phyloP scores from a whole-genome alignment of 1,140 invertebrate genomes.

The Doryteuthis pealeii region DNA sequence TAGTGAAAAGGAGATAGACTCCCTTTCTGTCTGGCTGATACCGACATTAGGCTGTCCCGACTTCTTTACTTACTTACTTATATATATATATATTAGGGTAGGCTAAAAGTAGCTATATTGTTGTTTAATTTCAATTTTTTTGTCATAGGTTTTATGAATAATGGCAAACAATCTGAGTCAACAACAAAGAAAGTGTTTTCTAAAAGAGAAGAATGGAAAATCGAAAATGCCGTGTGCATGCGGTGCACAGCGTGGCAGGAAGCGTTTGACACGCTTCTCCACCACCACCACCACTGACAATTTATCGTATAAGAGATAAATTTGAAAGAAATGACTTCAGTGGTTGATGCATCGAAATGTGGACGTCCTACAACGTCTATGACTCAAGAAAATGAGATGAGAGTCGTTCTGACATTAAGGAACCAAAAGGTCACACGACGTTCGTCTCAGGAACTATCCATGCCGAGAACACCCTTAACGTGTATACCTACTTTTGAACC shows the following conservation, averaged over 20 bases:
- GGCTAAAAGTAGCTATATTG: not conserved
- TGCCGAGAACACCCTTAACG: no score
- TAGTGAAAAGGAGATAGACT: no score
- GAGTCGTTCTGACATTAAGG: not conserved
- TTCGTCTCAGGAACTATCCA: not conserved
- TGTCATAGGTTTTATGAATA: no score
- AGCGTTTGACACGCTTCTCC: not conserved
- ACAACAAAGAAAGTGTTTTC: not conserved
- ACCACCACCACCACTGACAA: not conserved
- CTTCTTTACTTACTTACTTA: no score
- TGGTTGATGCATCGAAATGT: not conserved
- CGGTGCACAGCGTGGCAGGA: not conserved
- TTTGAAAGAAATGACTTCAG: not conserved
- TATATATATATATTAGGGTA: no score
- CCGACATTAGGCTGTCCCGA: no score
- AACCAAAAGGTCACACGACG: not conserved
- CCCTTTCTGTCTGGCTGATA: no score
- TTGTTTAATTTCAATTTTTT: not conserved
- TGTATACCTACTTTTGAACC: no score
- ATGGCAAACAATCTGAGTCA: not conserved
- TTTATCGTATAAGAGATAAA: not conserved
- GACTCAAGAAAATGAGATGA: not conserved
- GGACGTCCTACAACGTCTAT: not conserved
- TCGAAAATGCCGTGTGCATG: not conserved
- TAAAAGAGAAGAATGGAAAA: not conserved